Base-by-base conservation (phyloP, 2,888 invertebrate genomes). In the Epirrhoe alternata region DNA sequence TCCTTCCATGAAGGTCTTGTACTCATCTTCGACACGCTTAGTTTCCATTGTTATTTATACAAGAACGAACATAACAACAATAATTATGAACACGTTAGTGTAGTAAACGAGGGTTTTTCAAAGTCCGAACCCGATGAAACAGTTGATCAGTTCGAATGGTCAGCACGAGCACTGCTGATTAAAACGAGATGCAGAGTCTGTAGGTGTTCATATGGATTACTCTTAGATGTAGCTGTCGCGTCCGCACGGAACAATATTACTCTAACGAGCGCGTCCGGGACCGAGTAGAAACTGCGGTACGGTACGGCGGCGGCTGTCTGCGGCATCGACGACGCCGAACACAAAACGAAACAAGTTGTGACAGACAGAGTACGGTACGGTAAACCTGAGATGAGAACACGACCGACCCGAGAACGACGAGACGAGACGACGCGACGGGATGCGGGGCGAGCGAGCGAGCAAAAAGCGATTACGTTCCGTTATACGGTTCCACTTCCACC, bases 11-110 rank as follows among this genome's bases (percentile, higher is more conserved):
- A 97, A 95, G 83, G 96, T 95, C 79, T 94, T 90, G 90, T 96
- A 97, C 90, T 97, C 97, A 60, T 94, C 94, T 90, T 97, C 96
- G 73, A 97, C 78, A 64, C 78, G 85, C 75, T 81, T 86, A 33
- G 75, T 71, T 79, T 66, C 58, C 76, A 79, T 77, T 73, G 69
- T 76, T 56, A 45, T 33, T 70, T 78, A 76, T 72, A 68, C 69
- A 65, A 73, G 50, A 17, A 52, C 52, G 31, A 60, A 38, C 62
- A 67, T 63, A 67, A 67, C 62, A 59, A 58, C 31, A 38, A 31
- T 12, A 57, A 51, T 30, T 53, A 38, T 12, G 14, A 60, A 52
- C 53, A 50, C 51, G 61, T 61, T 53, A 45, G 14, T 42, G 14
- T 30, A 47, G 49, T 57, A 35, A 61, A 49, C 12, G 17, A 54